phyloP scores from a whole-genome alignment of 1,140 invertebrate genomes.

The Globodera rostochiensis region DNA sequence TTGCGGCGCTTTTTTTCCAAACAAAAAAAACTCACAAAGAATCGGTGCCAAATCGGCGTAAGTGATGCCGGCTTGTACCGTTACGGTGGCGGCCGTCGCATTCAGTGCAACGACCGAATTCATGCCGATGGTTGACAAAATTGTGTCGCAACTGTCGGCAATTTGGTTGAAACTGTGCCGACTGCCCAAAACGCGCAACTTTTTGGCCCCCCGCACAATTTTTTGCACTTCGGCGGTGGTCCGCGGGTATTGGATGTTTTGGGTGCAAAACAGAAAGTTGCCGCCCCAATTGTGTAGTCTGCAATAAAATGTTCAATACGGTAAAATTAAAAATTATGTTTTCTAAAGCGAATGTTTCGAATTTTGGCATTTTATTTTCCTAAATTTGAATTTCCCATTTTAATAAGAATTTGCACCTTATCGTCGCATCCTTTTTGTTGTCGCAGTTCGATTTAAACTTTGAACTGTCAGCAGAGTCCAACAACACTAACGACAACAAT shows the following conservation, averaged over 20 bases:
- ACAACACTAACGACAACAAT: no score
- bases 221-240: conserved; percentile 12
- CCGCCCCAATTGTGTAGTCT: conserved; percentile 25
- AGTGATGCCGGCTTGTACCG: conserved; percentile 7
- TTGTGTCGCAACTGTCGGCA: conserved; percentile 22
- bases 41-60: conserved; percentile 28
- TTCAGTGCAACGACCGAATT: conserved; percentile 13
- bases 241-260: conserved; percentile 20
- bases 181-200: conserved; percentile 14
- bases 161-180: conserved; percentile 26
- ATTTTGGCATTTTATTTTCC: no score
- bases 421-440: no score
- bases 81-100: neutral
- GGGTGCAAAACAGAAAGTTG: conserved; percentile 24
- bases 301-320: no score
- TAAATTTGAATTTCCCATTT: no score
- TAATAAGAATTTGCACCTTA: no score
- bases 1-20: no score
- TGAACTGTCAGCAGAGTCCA: no score
- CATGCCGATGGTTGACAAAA: conserved; percentile 15
- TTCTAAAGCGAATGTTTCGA: no score
- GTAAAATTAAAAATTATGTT: no score
- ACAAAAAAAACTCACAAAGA: neutral
- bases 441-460: no score
- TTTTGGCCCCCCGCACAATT: conserved; percentile 2